These are phyloP conservation scores for Zoanthus gigantus DNA, from an alignment of 92 coral and sea anemone genomes.

Conservation along the genomic window DNA sequence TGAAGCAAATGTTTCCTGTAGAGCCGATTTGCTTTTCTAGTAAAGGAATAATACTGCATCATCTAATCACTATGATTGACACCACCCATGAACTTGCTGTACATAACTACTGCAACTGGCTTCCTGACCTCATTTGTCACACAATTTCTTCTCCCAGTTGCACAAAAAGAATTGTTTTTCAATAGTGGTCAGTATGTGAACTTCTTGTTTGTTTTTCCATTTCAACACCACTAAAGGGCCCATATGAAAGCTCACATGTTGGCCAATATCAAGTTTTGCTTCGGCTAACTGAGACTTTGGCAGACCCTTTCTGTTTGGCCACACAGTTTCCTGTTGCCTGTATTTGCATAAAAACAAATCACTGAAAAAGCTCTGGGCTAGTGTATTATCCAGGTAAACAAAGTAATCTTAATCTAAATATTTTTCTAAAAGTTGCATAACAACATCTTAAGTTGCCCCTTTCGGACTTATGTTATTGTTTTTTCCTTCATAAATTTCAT, in stretches of 20 bases:
- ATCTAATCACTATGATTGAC: slow-evolving; percentile 51
- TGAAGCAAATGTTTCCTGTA: slow-evolving; percentile 43
- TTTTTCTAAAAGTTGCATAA: no score
- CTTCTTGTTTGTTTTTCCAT: slow-evolving; percentile 70
- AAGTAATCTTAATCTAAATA: slow-evolving; percentile 11
- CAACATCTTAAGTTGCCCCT: no score
- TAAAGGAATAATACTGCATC: slow-evolving; percentile 15
- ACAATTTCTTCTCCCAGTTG: slow-evolving; percentile 38
- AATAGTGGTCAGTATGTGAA: slow-evolving; percentile 56
- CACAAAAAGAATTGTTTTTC: slow-evolving; percentile 40
- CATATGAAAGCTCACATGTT: slow-evolving; percentile 21
- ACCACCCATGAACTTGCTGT: slow-evolving; percentile 43
- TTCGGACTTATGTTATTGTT: not conserved
- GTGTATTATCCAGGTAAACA: slow-evolving; percentile 55
- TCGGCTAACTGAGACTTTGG: slow-evolving; percentile 33
- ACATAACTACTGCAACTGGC: slow-evolving; percentile 32
- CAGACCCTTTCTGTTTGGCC: slow-evolving; percentile 52
- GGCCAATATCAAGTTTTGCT: slow-evolving; percentile 9
- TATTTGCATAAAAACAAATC: not conserved
- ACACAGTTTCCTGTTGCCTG: slow-evolving; percentile 46
- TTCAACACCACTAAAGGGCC: slow-evolving; percentile 50
- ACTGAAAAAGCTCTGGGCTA: slow-evolving; percentile 31
- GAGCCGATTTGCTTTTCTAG: slow-evolving; percentile 28
- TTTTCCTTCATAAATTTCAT: slow-evolving; percentile 30
- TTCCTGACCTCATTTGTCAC: slow-evolving; percentile 36